These are phyloP conservation scores for Leptura quadrifasciata DNA, from an alignment of 2,888 invertebrate genomes.

Conservation along the genomic window DNA sequence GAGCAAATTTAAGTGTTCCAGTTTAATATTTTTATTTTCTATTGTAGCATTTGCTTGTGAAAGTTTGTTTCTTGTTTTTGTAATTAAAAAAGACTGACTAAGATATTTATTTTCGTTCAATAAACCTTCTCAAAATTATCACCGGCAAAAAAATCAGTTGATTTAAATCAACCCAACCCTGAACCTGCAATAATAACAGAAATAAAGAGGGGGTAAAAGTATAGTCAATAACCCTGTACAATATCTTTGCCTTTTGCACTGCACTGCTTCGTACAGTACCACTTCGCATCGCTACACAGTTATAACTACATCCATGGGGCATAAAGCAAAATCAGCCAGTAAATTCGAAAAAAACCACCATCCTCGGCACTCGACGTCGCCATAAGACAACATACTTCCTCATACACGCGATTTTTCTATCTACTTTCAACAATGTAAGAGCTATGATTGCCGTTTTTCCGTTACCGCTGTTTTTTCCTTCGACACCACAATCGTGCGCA, in stretches of 20 bases:
- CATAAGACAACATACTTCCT: neutral
- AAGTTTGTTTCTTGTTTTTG: too few relatives aligned
- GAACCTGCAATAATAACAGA: too few relatives aligned
- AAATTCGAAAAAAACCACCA: neutral
- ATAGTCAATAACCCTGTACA: too few relatives aligned
- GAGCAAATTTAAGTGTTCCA: too few relatives aligned
- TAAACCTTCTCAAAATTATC: too few relatives aligned
- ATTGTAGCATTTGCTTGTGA: too few relatives aligned
- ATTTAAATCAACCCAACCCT: too few relatives aligned
- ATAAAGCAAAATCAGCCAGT: neutral
- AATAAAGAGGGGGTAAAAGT: too few relatives aligned
- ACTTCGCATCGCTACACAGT: neutral
- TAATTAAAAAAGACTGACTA: too few relatives aligned
- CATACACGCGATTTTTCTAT: neutral
- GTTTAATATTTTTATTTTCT: too few relatives aligned
- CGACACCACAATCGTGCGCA: neutral
- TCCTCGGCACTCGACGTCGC: neutral
- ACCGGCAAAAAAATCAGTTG: too few relatives aligned
- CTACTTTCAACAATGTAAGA: neutral
- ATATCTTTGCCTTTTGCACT: neutral
- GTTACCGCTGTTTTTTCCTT: neutral
- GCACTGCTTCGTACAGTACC: neutral
- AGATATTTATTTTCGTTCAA: too few relatives aligned
- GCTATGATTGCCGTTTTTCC: constrained; percentile 9
- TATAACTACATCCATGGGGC: neutral